These are phyloP conservation scores for Epirrita christyi DNA, from an alignment of 2,888 invertebrate genomes.

Conservation along the genomic window DNA sequence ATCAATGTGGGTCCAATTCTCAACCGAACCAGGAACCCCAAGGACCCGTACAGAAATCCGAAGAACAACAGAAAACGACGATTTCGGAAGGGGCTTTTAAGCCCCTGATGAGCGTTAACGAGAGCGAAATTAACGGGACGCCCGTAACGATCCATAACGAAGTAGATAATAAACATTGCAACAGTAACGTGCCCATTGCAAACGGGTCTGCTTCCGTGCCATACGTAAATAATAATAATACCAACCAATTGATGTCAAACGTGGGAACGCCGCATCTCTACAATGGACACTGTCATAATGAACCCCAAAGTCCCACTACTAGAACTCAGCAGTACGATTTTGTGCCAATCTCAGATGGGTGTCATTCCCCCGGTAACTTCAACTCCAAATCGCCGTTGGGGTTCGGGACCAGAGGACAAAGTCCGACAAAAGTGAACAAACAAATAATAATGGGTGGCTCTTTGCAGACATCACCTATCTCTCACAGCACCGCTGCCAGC, in stretches of 20 bases:
- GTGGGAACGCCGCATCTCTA: slow-evolving; percentile 58
- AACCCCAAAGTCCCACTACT: slow-evolving; percentile 91
- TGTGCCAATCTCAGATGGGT: slow-evolving; percentile 93
- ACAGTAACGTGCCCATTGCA: slow-evolving; percentile 55
- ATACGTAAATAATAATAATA: slow-evolving; percentile 49
- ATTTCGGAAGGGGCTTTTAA: slow-evolving; percentile 68
- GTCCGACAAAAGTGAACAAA: slow-evolving; percentile 69
- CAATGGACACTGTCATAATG: slow-evolving; percentile 73
- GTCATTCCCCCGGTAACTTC: slow-evolving; percentile 86
- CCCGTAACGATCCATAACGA: slow-evolving; percentile 49
- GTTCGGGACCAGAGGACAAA: slow-evolving; percentile 67
- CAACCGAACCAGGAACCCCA: slow-evolving; percentile 56
- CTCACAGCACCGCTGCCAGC: slow-evolving; percentile 88
- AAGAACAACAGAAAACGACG: slow-evolving; percentile 57
- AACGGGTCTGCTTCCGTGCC: slow-evolving; percentile 57
- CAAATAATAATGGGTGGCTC: slow-evolving; percentile 70
- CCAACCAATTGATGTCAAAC: slow-evolving; percentile 49
- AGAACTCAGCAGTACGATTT: slow-evolving; percentile 93
- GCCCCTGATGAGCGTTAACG: slow-evolving; percentile 50
- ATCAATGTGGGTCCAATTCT: slow-evolving; percentile 69
- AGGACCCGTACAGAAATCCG: slow-evolving; percentile 48
- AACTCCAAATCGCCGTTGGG: slow-evolving; percentile 74
- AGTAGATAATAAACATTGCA: slow-evolving; percentile 51
- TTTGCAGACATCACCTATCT: slow-evolving; percentile 76
- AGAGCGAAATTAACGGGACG: slow-evolving; percentile 54